Percentiles rank a stretch among this genome's conserved stretches.
These are phyloP conservation scores for Darwinula stevensoni DNA, from an alignment of 2,888 invertebrate species.

Conservation along the genomic window DNA sequence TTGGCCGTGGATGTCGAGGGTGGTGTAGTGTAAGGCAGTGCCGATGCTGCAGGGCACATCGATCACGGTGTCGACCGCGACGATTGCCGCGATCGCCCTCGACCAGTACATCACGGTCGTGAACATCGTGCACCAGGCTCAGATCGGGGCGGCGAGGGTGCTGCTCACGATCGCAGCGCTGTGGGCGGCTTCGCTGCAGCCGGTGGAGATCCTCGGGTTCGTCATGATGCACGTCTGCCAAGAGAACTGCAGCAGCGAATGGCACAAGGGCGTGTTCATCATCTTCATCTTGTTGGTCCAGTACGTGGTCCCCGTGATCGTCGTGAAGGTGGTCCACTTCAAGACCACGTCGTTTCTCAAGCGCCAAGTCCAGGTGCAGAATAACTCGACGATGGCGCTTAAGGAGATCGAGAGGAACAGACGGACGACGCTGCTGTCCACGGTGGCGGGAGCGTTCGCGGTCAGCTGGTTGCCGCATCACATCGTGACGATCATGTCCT, in stretches of 20 bases:
- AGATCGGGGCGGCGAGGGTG: too few species aligned
- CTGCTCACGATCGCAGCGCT: slow-evolving; percentile 19
- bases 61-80: slow-evolving; percentile 27
- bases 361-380: slow-evolving; percentile 12
- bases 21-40: slow-evolving; percentile 26
- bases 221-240: too few species aligned
- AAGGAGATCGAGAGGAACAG: slow-evolving; percentile 12
- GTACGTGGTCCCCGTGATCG: slow-evolving; percentile 20
- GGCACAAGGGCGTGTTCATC: slow-evolving; percentile 18
- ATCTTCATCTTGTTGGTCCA: slow-evolving; percentile 19
- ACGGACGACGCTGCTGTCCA: slow-evolving; percentile 18
- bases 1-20: slow-evolving; percentile 23
- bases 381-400: slow-evolving; percentile 7
- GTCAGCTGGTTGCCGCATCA: slow-evolving; percentile 26
- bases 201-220: too few species aligned
- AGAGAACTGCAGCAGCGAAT: too few species aligned
- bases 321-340: slow-evolving; percentile 19
- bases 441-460: slow-evolving; percentile 24
- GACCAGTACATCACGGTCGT: slow-evolving; percentile 20
- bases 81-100: slow-evolving; percentile 25
- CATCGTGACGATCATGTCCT: slow-evolving; percentile 20
- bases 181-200: too few species aligned
- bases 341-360: slow-evolving; percentile 18
- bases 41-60: slow-evolving; percentile 26
- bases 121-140: slow-evolving; percentile 14